These are phyloP conservation scores for Cryptotis parvus DNA, from an alignment of 2,113 vertebrate species.

Conservation along the genomic window DNA sequence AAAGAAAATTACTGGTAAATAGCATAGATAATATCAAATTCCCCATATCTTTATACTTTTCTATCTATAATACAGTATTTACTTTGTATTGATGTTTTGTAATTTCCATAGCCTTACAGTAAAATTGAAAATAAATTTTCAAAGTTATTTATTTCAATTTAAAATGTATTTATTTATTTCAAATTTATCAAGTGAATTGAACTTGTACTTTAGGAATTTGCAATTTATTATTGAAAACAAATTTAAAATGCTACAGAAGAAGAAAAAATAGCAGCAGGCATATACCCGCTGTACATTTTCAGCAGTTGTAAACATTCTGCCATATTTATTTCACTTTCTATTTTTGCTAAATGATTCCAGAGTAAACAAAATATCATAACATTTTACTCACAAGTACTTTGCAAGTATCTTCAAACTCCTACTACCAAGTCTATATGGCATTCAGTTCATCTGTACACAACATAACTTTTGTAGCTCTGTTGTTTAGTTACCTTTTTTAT, in stretches of 20 bases:
- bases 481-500: too few species aligned
- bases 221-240: not conserved
- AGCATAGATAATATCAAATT: not conserved
- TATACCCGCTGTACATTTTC: not conserved
- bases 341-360: constrained; percentile 27
- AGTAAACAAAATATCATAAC: not conserved
- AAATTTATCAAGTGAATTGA: not conserved
- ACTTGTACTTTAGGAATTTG: not conserved
- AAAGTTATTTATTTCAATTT: too few species aligned
- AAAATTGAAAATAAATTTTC: constrained; percentile 27
- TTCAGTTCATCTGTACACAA: not conserved
- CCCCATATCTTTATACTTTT: not conserved
- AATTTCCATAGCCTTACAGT: not conserved
- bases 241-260: not conserved
- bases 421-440: not conserved
- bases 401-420: not conserved
- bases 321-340: constrained; percentile 35
- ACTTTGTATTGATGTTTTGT: not conserved
- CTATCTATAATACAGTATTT: not conserved
- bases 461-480: not conserved
- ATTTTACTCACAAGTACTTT: not conserved
- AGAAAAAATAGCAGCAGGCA: not conserved
- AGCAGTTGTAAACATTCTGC: not conserved
- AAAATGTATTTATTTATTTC: too few species aligned
- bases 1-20: not conserved